These are phyloP conservation scores for human (Homo sapiens) DNA, from an alignment of 2,113 vertebrate species.

Conservation along the genomic window GRCh38 chr2:231882001-231882500, in stretches of 20 bases:
- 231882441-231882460: fast-evolving
- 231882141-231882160: too few relatives aligned
- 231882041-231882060: too few relatives aligned
- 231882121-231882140: too few relatives aligned
- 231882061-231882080: too few relatives aligned
- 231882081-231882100: too few relatives aligned
- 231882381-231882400: not conserved
- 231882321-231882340: not conserved
- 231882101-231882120: too few relatives aligned
- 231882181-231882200: too few relatives aligned
- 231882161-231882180: too few relatives aligned
- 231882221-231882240: not conserved
- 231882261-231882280: not conserved
- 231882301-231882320: not conserved
- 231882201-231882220: too few relatives aligned
- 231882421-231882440: too few relatives aligned
- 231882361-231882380: not conserved
- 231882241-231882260: not conserved
- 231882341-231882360: not conserved
- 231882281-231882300: not conserved
- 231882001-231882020: too few relatives aligned
- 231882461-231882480: not conserved
- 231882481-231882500: fast-evolving
- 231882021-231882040: too few relatives aligned
- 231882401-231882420: not conserved